Conservation (phyloP, 2,888 invertebrate genomes). For the Nomada goodeniana region DNA sequence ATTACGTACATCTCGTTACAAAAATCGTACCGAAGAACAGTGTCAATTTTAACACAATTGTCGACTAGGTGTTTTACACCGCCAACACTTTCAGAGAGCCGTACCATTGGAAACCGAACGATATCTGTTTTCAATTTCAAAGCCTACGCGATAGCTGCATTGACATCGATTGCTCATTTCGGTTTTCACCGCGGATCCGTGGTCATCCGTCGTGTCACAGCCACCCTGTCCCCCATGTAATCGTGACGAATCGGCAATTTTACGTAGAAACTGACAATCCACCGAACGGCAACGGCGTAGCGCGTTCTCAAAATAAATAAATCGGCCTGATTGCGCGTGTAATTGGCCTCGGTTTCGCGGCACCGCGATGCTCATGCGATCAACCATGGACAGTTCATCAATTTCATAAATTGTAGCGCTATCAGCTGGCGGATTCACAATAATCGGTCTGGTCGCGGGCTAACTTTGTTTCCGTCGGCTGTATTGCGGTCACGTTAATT, state of each 20-base stretch:
- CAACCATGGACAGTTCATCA: conserved; percentile 53
- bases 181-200: conserved; percentile 18
- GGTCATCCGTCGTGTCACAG: conserved; percentile 26
- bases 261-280: conserved; percentile 45
- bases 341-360: conserved; percentile 56
- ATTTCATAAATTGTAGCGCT: conserved; percentile 61
- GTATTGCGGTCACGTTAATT: conserved; percentile 38
- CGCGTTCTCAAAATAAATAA: conserved; percentile 58
- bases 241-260: conserved; percentile 55
- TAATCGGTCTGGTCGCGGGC: conserved; percentile 34
- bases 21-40: background rate
- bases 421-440: conserved; percentile 3
- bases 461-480: conserved; percentile 21
- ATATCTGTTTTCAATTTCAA: conserved; percentile 26
- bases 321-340: conserved; percentile 60
- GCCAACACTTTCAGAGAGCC: background rate
- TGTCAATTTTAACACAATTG: no score
- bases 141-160: background rate
- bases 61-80: background rate
- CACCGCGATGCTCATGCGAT: conserved; percentile 14
- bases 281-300: conserved; percentile 6
- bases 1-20: no score
- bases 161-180: conserved; percentile 25
- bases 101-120: background rate
- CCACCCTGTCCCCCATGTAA: conserved; percentile 29